A percentile compares a stretch with the other conserved stretches of the same genome.
Evolutionary conservation across 2,113 vertebrate genomes (phyloP).

Genomic region (Corythoichthys intestinalis): DNA sequence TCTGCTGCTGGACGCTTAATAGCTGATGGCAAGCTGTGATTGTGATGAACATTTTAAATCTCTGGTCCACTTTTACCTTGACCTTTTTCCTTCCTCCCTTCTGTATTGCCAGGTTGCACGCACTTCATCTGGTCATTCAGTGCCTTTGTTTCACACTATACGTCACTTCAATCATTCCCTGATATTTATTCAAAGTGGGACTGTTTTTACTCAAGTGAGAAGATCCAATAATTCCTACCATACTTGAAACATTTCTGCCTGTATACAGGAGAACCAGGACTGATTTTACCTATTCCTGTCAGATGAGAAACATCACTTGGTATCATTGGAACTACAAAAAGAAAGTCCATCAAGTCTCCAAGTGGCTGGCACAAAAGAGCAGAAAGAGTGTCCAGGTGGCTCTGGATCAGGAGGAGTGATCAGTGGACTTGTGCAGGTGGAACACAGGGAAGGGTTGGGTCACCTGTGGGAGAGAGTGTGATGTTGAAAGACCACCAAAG

Average conservation of each 20-base stretch:
- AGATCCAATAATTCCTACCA: not conserved
- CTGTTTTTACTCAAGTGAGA: constrained; percentile 33
- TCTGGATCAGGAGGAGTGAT: too few relatives aligned
- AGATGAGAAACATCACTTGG: too few relatives aligned
- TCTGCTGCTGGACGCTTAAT: constrained; percentile 69
- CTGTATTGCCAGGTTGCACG: constrained; percentile 32
- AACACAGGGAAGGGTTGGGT: too few relatives aligned
- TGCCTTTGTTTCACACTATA: constrained; percentile 44
- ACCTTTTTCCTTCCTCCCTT: constrained; percentile 63
- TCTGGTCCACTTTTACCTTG: constrained; percentile 64
- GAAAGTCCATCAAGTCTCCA: too few relatives aligned
- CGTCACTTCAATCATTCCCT: constrained; percentile 19
- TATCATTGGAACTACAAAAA: too few relatives aligned
- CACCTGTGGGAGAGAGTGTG: too few relatives aligned
- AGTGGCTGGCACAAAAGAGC: not conserved
- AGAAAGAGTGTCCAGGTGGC: not conserved
- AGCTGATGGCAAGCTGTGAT: constrained; percentile 73
- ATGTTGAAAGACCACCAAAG: too few relatives aligned
- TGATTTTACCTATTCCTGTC: not conserved
- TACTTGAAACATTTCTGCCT: not conserved
- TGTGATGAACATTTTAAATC: constrained; percentile 74
- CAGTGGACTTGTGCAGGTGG: too few relatives aligned
- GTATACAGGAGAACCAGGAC: not conserved
- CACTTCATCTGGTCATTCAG: constrained; percentile 49
- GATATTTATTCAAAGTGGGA: constrained; percentile 30